Evolutionary conservation across 2,113 vertebrate species (phyloP), one percentile per base, ranked within the genome.

Genomic region (Proterorhinus semilunaris): DNA sequence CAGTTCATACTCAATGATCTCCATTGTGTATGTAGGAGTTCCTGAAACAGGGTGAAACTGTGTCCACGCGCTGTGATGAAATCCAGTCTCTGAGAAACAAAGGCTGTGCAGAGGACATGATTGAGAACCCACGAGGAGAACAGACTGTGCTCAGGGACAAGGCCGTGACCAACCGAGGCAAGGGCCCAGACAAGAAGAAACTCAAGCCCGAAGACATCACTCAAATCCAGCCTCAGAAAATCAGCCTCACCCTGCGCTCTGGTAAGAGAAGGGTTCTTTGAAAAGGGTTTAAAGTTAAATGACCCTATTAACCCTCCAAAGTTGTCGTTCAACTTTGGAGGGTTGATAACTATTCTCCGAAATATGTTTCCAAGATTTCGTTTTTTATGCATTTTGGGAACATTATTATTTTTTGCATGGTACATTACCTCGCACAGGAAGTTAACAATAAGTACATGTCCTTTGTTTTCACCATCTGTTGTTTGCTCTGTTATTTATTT

Each of bases 171-270:
- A 92, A 97, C 66, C 96, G 95, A 65, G 93, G 79, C 62, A 96
- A 94, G 81, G 93, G 92, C 1, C 79, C 71, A 7, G 93, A 91
- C 55, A 94, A 61, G 58, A 61, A 61, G 42, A 44, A 95, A 52
- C 89, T 95, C 51, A 92, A 84, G 61, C 94, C 93, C 2, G 94
- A 95, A 66, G 94, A 96, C 7, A 98, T 99, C 75, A 99, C 96
- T 1, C 98, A 99, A 88, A 95, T 99, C 81, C 95, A 97, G 66
- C 98, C 98, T 0, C 98, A 99, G 83, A 97, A 99, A 80, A 75
- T 99, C 72, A 86, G 48, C 5, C 80, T 98, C 65, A 91, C 90
- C 7, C 91, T 99, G 3, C 90, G 98, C 87, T 95, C 96, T 3
- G 98, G 98, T 99, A 91, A 64, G 45, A 17, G 49, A 1, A 6